Base-by-base conservation (phyloP, 2,797 vertebrate genomes). In the Anolis apletophallus region DNA sequence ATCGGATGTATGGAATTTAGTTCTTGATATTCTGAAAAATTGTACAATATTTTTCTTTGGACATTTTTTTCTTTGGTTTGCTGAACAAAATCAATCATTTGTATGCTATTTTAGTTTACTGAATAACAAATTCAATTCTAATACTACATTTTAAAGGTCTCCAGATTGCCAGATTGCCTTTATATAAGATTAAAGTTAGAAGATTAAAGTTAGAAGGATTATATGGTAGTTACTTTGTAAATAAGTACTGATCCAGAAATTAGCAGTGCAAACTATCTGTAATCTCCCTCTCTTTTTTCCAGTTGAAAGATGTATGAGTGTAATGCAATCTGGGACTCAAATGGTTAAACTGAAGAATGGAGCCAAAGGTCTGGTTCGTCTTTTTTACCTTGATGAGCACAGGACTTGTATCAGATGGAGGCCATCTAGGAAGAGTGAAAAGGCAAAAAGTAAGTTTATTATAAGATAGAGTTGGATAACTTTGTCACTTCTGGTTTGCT, bases 301-400 rank as follows among this genome's bases (percentile, higher is more conserved):
- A 99, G 99, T 99, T 96, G 99, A 99, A 97, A 97, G 99, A 98
- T 99, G 99, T 95, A 99, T 99, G 99, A 97, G 97, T 89, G 98
- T 98, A 86, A 99, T 99, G 99, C 99, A 99, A 96, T 99, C 99
- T 32, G 99, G 99, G 95, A 99, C 98, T 61, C 98, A 99, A 97
- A 99, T 99, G 99, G 98, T 99, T 92, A 99, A 99, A 93, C 96
- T 99, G 94, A 99, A 99, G 96, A 97, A 97, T 17, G 98, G 98
- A 36, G 97, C 97, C 93, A 99, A 99, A 95, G 98, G 98, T 16
- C 96, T 99, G 0, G 97, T 99, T 82, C 97, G 99, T 3, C 98
- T 99, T 90, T 99, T 99, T 94, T 99, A 99, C 97, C 97, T 99
- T 97, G 99, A 99, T 90, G 98, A 99, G 76, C 98, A 99, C 95